A percentile compares a stretch with the other conserved stretches of the same genome.
Conservation (phyloP, 2,888 invertebrate genomes). For the Nephrotoma appendiculata region DNA sequence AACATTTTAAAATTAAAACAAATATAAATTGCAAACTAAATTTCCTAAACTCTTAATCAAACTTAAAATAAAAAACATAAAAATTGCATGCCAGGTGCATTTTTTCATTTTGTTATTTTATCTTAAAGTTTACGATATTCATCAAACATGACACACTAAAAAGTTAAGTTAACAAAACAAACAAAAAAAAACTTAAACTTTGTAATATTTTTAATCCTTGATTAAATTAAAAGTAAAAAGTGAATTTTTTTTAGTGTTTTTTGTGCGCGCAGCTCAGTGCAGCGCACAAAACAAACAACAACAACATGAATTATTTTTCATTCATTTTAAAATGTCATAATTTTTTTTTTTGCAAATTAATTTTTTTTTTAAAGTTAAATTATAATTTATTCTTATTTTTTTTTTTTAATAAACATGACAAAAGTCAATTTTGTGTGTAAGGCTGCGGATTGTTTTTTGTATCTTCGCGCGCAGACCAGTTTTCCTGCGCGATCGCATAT, state of each 20-base stretch:
- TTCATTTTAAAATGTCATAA: neutral
- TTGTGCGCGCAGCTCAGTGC: neutral
- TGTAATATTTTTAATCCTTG: neutral
- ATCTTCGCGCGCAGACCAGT: neutral
- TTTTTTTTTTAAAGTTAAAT: neutral
- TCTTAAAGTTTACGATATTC: neutral
- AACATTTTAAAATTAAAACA: neutral
- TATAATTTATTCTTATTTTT: neutral
- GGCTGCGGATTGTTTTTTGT: neutral
- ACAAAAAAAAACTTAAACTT: neutral
- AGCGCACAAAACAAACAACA: neutral
- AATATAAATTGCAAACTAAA: neutral
- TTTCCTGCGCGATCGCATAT: neutral
- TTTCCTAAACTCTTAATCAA: neutral
- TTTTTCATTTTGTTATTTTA: neutral
- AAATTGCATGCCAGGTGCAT: neutral
- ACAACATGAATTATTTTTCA: neutral
- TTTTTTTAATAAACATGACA: slow-evolving; percentile 2
- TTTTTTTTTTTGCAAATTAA: neutral
- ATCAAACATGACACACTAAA: neutral
- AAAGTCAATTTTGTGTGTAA: slow-evolving; percentile 1
- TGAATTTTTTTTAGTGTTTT: neutral
- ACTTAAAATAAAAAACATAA: neutral
- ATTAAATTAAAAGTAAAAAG: neutral
- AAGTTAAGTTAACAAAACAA: neutral